Evolutionary conservation across 1,140 invertebrate species (phyloP).

Genomic region (Capitella teleta): DNA sequence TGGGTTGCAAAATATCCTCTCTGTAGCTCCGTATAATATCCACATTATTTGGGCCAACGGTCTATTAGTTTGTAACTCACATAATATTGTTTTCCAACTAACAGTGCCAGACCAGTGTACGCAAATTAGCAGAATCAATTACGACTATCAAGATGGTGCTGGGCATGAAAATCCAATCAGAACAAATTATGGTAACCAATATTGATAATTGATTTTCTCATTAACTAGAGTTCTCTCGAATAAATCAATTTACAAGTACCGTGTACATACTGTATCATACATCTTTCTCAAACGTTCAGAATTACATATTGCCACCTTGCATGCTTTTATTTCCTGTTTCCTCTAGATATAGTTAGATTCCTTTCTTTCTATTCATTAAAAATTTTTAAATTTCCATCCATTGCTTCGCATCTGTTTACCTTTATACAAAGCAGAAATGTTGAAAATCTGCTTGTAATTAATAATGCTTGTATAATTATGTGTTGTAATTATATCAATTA

Average conservation of each 20-base stretch:
- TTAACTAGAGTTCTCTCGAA: neutral
- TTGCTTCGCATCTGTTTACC: too few species aligned
- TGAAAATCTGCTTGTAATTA: too few species aligned
- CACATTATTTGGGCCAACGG: too few species aligned
- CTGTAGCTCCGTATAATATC: too few species aligned
- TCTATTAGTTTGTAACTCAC: too few species aligned
- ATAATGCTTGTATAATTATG: too few species aligned
- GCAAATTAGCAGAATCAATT: constrained; percentile 36
- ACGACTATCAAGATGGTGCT: constrained; percentile 40
- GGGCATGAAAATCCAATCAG: constrained; percentile 41
- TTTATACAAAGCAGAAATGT: too few species aligned
- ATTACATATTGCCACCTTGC: neutral
- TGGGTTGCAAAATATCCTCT: too few species aligned
- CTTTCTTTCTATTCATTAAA: neutral
- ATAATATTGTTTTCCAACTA: neutral
- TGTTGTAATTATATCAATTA: too few species aligned
- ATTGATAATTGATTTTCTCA: neutral
- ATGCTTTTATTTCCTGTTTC: neutral
- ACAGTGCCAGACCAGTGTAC: constrained; percentile 25
- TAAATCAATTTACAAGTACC: neutral
- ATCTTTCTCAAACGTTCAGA: neutral
- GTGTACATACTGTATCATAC: neutral
- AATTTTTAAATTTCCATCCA: too few species aligned
- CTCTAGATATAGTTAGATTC: neutral
- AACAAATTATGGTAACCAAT: constrained; percentile 36